phyloP scores from a whole-genome alignment of 2,888 invertebrate genomes.

The Periphyllus acericola region DNA sequence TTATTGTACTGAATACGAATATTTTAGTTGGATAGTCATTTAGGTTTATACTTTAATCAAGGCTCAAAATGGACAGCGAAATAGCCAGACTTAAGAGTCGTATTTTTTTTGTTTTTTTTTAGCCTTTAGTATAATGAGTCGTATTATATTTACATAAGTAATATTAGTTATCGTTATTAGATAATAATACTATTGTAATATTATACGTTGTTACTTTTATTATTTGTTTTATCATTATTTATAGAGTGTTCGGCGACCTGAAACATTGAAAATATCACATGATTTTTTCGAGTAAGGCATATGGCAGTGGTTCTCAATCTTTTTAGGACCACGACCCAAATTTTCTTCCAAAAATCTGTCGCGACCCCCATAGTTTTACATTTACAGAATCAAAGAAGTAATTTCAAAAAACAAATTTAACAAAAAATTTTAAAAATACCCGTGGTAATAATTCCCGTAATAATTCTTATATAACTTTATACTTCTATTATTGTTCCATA shows the following conservation, averaged over 20 bases:
- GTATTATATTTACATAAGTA: conserved; percentile 15
- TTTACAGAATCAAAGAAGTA: no score
- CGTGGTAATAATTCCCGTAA: no score
- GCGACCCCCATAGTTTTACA: no score
- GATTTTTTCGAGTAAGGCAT: not conserved
- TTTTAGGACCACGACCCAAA: no score
- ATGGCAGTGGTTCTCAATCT: no score
- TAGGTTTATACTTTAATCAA: conserved; percentile 29
- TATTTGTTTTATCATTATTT: conserved; percentile 66
- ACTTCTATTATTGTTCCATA: no score
- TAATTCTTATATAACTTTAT: no score
- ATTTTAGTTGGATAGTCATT: conserved; percentile 8
- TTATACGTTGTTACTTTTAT: conserved; percentile 18
- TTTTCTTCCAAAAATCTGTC: no score
- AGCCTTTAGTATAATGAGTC: no score
- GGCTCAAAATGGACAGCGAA: conserved; percentile 22
- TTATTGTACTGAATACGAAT: conserved; percentile 16
- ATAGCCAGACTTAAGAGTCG: not conserved
- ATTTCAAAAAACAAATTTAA: no score
- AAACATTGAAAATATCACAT: conserved; percentile 52
- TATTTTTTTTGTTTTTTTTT: no score
- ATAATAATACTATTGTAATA: conserved; percentile 15
- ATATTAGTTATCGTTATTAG: conserved; percentile 25
- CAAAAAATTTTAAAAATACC: no score
- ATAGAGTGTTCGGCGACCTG: conserved; percentile 89